A percentile compares a stretch with the other conserved stretches of the same genome.
phyloP scores from a whole-genome alignment of 2,888 invertebrate genomes.

The Microplitis manilae region DNA sequence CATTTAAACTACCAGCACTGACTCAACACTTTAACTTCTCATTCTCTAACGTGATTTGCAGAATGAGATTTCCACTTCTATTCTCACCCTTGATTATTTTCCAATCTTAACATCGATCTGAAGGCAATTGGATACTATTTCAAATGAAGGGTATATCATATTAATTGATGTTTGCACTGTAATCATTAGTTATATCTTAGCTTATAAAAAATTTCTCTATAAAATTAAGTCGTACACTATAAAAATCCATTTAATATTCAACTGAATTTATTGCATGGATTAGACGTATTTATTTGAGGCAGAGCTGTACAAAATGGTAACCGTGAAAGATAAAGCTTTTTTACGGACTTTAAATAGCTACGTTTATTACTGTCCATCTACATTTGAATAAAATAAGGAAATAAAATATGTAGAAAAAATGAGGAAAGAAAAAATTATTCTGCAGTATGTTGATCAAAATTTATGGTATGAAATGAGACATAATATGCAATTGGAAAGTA shows the following conservation, averaged over 20 bases:
- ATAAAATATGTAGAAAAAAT: too few species aligned
- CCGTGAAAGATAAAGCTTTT: too few species aligned
- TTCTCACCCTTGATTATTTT: slow-evolving; percentile 14
- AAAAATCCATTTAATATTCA: neutral
- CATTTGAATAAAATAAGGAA: too few species aligned
- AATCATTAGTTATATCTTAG: neutral
- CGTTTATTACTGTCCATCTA: too few species aligned
- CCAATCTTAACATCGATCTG: slow-evolving; percentile 26
- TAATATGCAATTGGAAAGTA: too few species aligned
- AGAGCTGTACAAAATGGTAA: neutral
- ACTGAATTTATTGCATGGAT: neutral
- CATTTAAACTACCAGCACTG: neutral
- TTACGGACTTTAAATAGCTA: too few species aligned
- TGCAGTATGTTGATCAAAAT: too few species aligned
- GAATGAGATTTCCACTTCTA: neutral
- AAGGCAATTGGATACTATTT: neutral
- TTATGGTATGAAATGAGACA: too few species aligned
- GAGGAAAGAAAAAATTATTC: too few species aligned
- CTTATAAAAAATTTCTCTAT: neutral
- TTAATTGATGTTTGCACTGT: neutral
- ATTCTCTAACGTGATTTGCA: neutral
- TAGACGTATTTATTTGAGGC: neutral
- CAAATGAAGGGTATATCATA: neutral
- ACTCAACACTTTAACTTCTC: neutral
- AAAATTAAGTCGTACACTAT: neutral